Base-by-base conservation (phyloP, 2,797 vertebrate genomes). In the Sebastes trivittatus region DNA sequence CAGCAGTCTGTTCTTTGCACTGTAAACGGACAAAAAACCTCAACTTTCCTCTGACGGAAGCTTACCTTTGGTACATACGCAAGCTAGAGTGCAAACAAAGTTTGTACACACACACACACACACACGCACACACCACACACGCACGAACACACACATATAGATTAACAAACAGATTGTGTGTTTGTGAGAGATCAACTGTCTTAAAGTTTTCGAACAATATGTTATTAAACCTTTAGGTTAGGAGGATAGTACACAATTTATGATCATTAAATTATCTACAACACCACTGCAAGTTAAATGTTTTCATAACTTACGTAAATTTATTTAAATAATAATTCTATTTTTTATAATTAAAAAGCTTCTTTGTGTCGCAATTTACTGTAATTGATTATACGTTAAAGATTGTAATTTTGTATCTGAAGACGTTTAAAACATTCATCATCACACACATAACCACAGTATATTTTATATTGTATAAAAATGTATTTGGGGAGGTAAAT, bases 11-110 rank as follows among this genome's bases (percentile, higher is more conserved):
- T 84, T 89, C 77, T 82, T 71, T 85, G 58, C 83, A 91, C 67
- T 89, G 90, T 94, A 93, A 94, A 93, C 77, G 63, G 81, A 92
- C 86, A 86, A 74, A 91, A 91, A 93, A 65, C 81, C 91, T 92
- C 87, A 94, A 86, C 84, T 91, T 94, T 93, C 93, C 93, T 92
- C 61, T 86, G 87, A 89, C 87, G 91, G 90, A 95, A 94, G 89
- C 81, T 88, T 71, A 90, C 80, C 65, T 90, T 85, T 85, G 74
- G 75, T 76, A 85, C 66, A 82, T 23, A 83, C 11, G 79, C 65
- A 79, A 72, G 77, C 70, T 86, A 73, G 14, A 80, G 56, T 67
- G 65, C 82, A 89, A 75, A 82, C 77, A 87, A 79, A 80, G 29
- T 72, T 67, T 87, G 77, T 84, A 36, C 42, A 79, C 61, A 86